A percentile compares a stretch with the other conserved stretches of the same genome.
phyloP scores from a whole-genome alignment of 2,113 vertebrate genomes.

The Cryptotis parvus region DNA sequence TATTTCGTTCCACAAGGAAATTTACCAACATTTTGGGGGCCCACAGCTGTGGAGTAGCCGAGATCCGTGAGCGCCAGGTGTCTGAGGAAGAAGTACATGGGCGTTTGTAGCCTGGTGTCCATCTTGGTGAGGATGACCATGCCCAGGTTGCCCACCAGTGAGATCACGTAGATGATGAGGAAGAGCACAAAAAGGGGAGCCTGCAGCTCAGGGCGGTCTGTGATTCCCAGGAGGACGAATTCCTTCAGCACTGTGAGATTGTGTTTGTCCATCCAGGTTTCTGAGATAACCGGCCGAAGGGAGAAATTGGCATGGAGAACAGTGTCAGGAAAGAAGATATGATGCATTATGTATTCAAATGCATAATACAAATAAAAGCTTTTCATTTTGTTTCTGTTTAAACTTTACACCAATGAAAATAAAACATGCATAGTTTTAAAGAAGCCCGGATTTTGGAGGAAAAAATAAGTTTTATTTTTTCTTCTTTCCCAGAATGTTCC shows the following conservation, averaged over 20 bases:
- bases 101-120: conserved; percentile 33
- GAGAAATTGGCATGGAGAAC: not conserved
- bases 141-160: conserved; percentile 53
- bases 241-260: not conserved
- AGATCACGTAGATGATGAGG: conserved; percentile 59
- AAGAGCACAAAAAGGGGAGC: conserved; percentile 32
- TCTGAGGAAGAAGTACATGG: conserved; percentile 74
- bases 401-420: not conserved
- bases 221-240: conserved; percentile 39
- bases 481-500: not conserved
- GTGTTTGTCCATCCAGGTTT: not conserved
- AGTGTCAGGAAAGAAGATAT: not conserved
- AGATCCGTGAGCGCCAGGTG: conserved; percentile 56
- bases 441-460: no score
- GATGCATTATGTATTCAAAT: not conserved
- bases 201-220: not conserved
- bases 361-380: not conserved
- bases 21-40: conserved; percentile 68
- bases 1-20: conserved; percentile 3
- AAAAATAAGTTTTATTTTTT: no score
- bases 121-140: conserved; percentile 47
- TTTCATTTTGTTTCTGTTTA: not conserved
- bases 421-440: no score
- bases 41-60: conserved; percentile 57
- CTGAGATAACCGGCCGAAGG: not conserved